phyloP scores from a whole-genome alignment of 2,888 invertebrate genomes.

The Eupithecia centaureata region DNA sequence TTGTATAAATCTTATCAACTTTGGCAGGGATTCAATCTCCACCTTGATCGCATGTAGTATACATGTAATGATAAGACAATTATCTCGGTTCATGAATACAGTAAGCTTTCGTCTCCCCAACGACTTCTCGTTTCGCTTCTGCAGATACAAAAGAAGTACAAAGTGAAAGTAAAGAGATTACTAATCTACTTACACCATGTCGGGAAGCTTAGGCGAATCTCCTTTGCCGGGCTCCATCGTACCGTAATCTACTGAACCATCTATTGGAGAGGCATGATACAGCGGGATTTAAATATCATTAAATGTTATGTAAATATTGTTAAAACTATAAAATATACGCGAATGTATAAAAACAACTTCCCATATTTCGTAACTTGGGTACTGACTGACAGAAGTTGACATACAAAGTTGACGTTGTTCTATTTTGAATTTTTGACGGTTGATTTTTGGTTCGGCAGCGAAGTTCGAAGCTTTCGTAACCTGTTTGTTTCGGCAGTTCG shows the following conservation, averaged over 20 bases:
- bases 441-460: background rate
- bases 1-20: background rate
- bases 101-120: no score
- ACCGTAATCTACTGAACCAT: slow-evolving; percentile 17
- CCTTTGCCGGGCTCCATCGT: slow-evolving; percentile 63
- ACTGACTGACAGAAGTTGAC: slow-evolving; percentile 29
- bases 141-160: background rate
- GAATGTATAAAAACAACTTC: slow-evolving; percentile 38
- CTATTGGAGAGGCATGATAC: slow-evolving; percentile 42
- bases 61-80: background rate
- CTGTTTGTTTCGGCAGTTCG: background rate
- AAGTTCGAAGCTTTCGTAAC: background rate
- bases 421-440: slow-evolving; percentile 27
- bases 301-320: slow-evolving; percentile 26
- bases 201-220: slow-evolving; percentile 62
- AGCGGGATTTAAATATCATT: slow-evolving; percentile 33
- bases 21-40: background rate
- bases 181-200: slow-evolving; percentile 78
- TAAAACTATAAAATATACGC: slow-evolving; percentile 37
- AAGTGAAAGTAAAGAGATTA: no score
- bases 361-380: slow-evolving; percentile 27
- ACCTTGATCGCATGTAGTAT: background rate
- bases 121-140: background rate
- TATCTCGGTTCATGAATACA: background rate
- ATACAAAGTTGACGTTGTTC: slow-evolving; percentile 24